Conservation (phyloP, 1,140 invertebrate genomes). For the Brachionus sp. region DNA sequence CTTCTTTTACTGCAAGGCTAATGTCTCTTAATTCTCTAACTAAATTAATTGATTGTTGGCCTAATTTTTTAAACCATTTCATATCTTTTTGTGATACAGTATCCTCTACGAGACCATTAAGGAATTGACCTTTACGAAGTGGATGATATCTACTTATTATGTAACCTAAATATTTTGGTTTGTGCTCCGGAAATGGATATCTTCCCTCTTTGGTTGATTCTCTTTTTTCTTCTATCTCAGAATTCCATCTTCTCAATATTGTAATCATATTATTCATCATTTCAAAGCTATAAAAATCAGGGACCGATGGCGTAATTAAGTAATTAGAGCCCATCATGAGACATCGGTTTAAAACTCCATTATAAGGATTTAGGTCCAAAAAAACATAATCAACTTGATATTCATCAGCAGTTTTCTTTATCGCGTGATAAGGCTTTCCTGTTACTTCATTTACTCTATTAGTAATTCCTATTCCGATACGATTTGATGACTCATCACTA, state of each 20-base stretch:
- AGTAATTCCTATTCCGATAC: not conserved
- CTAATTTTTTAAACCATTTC: not conserved
- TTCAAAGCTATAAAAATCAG: not conserved
- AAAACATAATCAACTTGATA: conserved; percentile 3
- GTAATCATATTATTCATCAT: not conserved
- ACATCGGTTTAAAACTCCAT: conserved; percentile 19
- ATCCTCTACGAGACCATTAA: not conserved
- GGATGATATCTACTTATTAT: conserved; percentile 1
- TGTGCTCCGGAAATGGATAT: not conserved
- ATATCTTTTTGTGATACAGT: not conserved
- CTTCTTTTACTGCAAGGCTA: not conserved
- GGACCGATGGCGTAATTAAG: not conserved
- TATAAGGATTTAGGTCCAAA: not conserved
- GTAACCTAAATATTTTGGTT: not conserved
- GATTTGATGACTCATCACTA: not conserved
- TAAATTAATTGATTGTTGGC: not conserved
- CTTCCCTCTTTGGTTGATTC: not conserved
- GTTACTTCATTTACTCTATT: not conserved
- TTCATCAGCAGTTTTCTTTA: not conserved
- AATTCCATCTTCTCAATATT: not conserved
- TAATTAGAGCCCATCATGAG: not conserved
- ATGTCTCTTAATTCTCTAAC: not conserved
- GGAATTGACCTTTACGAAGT: not conserved
- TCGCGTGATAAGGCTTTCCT: not conserved
- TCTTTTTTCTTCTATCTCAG: not conserved